These are phyloP conservation scores for Vulpes ferrilata DNA, from an alignment of 2,113 vertebrate species.

Conservation along the genomic window DNA sequence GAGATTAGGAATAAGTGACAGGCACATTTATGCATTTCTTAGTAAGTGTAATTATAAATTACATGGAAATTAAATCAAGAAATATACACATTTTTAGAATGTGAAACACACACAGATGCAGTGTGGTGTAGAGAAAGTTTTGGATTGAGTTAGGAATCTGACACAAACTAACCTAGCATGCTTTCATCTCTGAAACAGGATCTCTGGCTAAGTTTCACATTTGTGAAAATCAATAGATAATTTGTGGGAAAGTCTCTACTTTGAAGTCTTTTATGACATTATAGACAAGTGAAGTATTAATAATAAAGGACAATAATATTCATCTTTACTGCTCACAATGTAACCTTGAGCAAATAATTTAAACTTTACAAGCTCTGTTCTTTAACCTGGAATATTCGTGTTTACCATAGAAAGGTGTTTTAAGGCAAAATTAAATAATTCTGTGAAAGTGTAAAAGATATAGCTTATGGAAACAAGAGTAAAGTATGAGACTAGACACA, in stretches of 20 bases:
- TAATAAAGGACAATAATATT: neutral
- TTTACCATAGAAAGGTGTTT: neutral
- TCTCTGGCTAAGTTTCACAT: neutral
- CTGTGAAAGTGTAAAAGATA: neutral
- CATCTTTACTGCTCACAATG: neutral
- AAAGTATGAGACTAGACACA: neutral
- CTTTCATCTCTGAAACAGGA: neutral
- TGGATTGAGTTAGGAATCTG: neutral
- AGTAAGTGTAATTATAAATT: conserved; percentile 42
- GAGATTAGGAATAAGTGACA: conserved; percentile 57
- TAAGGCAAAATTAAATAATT: neutral
- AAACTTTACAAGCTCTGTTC: neutral
- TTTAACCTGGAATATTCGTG: neutral
- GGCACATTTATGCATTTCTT: conserved; percentile 50
- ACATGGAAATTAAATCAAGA: conserved; percentile 12
- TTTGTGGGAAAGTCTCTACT: neutral
- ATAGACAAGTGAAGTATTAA: neutral
- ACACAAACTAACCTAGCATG: neutral
- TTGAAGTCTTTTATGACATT: neutral
- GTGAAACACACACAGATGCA: neutral
- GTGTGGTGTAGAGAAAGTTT: neutral
- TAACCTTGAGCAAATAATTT: neutral
- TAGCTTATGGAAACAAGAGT: neutral
- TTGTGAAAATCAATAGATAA: conserved; percentile 4
- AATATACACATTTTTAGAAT: neutral